Conservation (phyloP, 2,113 vertebrate genomes). For the Myanophis thanlyinensis region DNA sequence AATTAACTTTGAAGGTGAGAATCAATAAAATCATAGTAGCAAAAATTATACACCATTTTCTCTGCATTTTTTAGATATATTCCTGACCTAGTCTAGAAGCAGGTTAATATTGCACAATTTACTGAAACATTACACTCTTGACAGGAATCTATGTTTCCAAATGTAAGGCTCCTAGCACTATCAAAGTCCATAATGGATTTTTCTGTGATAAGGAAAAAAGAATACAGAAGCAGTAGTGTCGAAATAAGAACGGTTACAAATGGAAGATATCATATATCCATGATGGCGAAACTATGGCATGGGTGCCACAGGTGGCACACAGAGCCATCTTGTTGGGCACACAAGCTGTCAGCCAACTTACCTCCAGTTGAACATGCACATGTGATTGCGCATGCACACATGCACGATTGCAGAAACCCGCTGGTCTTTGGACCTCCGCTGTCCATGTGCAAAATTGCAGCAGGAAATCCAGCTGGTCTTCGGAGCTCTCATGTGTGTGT, state of each 20-base stretch:
- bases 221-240: background rate
- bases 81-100: background rate
- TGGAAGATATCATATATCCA: background rate
- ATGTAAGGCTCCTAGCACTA: background rate
- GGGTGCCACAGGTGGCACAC: too few species aligned
- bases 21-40: background rate
- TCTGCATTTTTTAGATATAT: background rate
- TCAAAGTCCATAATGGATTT: background rate
- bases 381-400: too few species aligned
- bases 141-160: background rate
- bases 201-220: background rate
- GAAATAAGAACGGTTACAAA: background rate
- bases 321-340: too few species aligned
- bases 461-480: too few species aligned
- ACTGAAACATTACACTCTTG: background rate
- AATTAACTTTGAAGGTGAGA: constrained; percentile 21
- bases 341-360: too few species aligned
- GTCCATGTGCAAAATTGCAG: too few species aligned
- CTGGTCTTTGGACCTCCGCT: too few species aligned
- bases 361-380: too few species aligned
- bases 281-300: too few species aligned
- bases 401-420: too few species aligned
- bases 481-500: too few species aligned
- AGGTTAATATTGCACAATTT: background rate
- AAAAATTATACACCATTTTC: background rate